These are phyloP conservation scores for Scaptomyza caliginosa DNA, from an alignment of 2,888 invertebrate genomes.

Conservation along the genomic window DNA sequence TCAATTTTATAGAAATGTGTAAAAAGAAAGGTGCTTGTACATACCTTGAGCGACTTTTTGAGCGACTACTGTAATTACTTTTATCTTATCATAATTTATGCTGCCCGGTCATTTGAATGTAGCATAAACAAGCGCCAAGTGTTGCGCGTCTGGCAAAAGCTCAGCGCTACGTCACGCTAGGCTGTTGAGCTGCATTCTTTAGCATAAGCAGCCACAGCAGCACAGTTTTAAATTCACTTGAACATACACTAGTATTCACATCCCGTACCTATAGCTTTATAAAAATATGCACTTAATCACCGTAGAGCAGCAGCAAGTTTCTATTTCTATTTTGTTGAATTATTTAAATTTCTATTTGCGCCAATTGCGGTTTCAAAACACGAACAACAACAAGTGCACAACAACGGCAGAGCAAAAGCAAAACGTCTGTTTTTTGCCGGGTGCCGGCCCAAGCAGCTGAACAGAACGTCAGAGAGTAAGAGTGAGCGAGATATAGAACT, in stretches of 20 bases:
- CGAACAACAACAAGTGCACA: conserved; percentile 24
- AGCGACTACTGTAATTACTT: not conserved
- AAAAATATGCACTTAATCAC: conserved; percentile 29
- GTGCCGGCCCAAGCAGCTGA: conserved; percentile 24
- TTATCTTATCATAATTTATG: not conserved
- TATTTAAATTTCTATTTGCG: conserved; percentile 57
- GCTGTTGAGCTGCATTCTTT: conserved; percentile 7
- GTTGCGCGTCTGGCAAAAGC: conserved; percentile 17
- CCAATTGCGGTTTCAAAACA: conserved; percentile 26
- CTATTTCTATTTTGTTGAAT: conserved; percentile 53
- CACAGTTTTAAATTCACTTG: not conserved
- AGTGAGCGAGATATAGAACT: not conserved
- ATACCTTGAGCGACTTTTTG: not conserved
- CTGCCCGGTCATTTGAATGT: conserved; percentile 4
- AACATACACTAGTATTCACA: not conserved
- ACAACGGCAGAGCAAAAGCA: conserved; percentile 8
- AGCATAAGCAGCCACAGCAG: not conserved
- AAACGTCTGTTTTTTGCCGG: conserved; percentile 36
- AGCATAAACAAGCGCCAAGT: conserved; percentile 15
- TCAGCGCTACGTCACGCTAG: conserved; percentile 18
- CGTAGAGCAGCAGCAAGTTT: conserved; percentile 26
- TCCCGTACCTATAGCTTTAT: conserved; percentile 2
- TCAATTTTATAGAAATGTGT: not conserved
- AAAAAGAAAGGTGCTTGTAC: too few relatives aligned
- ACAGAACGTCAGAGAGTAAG: conserved; percentile 4